These are phyloP conservation scores for Varanus komodoensis DNA, from an alignment of 2,113 vertebrate species.

Conservation along the genomic window DNA sequence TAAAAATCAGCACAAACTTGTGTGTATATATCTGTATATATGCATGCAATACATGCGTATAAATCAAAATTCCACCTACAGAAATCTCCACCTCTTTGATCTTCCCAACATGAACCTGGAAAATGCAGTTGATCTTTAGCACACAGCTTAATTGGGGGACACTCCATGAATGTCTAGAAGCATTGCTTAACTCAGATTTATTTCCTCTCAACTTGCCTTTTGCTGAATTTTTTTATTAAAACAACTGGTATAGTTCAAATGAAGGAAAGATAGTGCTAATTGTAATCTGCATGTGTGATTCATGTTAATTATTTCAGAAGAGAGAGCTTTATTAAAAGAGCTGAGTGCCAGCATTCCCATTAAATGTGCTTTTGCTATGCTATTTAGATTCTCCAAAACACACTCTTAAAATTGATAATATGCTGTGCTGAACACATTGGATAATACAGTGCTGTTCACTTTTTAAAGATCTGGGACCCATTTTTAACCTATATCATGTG, in stretches of 20 bases:
- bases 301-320: constrained; percentile 16
- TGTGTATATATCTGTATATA: not conserved
- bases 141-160: not conserved
- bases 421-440: too few species aligned
- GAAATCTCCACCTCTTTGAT: not conserved
- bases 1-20: not conserved
- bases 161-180: not conserved
- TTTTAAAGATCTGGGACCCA: not conserved
- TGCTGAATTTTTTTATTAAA: not conserved
- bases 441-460: not conserved
- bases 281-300: constrained; percentile 12
- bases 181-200: not conserved
- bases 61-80: too few species aligned
- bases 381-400: not conserved
- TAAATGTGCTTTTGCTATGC: not conserved
- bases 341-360: not conserved
- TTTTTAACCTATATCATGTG: not conserved
- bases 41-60: not conserved
- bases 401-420: not conserved
- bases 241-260: not conserved
- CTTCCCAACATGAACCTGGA: not conserved
- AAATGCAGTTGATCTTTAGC: not conserved
- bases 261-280: not conserved
- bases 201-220: not conserved
- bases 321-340: not conserved